These are phyloP conservation scores for Hestina assimilis DNA, from an alignment of 1,140 invertebrate species.

Conservation along the genomic window DNA sequence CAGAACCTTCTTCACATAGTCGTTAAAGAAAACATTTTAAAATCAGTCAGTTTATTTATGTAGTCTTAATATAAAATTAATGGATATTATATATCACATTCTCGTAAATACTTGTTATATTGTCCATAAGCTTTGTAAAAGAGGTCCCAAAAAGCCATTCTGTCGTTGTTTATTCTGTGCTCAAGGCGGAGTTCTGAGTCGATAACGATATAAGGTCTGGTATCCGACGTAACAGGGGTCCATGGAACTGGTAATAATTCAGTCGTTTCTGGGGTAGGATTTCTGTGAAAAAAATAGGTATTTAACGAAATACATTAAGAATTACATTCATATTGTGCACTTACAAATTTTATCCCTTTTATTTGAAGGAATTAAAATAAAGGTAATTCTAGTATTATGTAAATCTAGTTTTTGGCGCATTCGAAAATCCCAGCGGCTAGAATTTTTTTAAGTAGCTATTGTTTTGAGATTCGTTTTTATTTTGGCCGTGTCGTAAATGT, in stretches of 20 bases:
- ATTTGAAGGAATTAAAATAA: too few relatives aligned
- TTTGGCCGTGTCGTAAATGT: too few relatives aligned
- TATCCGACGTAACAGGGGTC: constrained; percentile 36
- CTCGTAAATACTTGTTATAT: constrained; percentile 39
- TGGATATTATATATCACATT: constrained; percentile 34
- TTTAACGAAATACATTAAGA: constrained; percentile 2
- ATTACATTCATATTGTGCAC: too few relatives aligned
- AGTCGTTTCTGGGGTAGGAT: constrained; percentile 51
- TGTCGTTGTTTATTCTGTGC: constrained; percentile 45
- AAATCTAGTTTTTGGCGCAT: too few relatives aligned
- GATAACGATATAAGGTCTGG: constrained; percentile 54
- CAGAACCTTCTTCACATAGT: background rate
- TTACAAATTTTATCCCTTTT: too few relatives aligned
- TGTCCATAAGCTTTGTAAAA: constrained; percentile 53
- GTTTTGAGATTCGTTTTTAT: too few relatives aligned
- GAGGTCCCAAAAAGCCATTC: constrained; percentile 69
- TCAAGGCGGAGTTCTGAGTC: constrained; percentile 47
- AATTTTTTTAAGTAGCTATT: too few relatives aligned
- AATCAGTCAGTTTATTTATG: constrained; percentile 5
- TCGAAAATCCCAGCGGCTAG: too few relatives aligned
- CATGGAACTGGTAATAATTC: constrained; percentile 48
- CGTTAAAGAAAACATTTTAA: background rate
- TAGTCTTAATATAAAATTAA: too few relatives aligned
- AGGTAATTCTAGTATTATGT: too few relatives aligned
- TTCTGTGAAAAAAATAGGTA: constrained; percentile 44